Base-by-base conservation (phyloP, 35 echinoderm and acorn worm species). In the Lytechinus variegatus region DNA sequence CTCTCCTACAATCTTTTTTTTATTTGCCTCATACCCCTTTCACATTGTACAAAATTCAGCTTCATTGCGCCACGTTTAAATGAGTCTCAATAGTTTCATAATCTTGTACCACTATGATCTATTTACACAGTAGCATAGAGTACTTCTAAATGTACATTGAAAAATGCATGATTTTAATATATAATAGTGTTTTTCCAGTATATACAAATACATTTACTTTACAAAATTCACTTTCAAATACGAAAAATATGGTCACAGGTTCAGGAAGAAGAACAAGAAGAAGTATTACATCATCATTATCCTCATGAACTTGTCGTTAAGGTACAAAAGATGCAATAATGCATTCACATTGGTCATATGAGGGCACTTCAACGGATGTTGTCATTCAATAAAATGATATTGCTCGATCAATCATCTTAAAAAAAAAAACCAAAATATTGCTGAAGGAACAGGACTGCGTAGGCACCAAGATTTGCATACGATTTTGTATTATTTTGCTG, bases 331-430 rank as follows among this genome's bases (percentile, higher is more conserved):
- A 58, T 58, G 10, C 56, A 58, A 58, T 9, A 58, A 58, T 58
- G 56, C 56, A 11, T 58, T 58, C 56, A 58, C 13, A 58, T 11
- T 58, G 9, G 56, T 58, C 9, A 10, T n/a, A 79, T 79, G 66
- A 79, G 66, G 66, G 19, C 66, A 27, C 66, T 79, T 79, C n/a
- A 79, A 24, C 21, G 6, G 21, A 79, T 79, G 19, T 79, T 24
- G n/a, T 79, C 24, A 79, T 79, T 79, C 66, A 79, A 79, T 58
- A 16, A 79, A 79, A 79, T 79, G 66, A n/a, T 79, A 79, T 79
- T 79, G 66, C 66, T 79, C 1, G 21, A 21, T 79, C 24, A 24
- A 79, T 24, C 3, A 24, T 0, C 8, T 24, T 79, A 8, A 7
- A 4, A 79, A 9, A 79, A 79, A 79, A n/a, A n/a, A n/a, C n/a